Conservation (phyloP, 1,140 invertebrate genomes). For the Vanessa atalanta region DNA sequence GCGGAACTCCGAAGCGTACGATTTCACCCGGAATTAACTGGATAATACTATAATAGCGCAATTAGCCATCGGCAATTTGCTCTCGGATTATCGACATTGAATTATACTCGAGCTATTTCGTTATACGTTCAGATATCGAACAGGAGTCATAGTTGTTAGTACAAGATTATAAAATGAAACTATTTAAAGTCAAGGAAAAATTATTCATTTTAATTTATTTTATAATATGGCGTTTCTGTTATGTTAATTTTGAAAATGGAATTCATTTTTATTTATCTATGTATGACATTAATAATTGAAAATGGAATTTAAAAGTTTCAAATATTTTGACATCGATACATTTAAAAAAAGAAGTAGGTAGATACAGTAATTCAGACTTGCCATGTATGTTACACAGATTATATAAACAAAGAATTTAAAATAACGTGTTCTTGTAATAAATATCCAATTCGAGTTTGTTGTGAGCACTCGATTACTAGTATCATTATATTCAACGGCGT, state of each 20-base stretch:
- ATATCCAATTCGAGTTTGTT: slow-evolving; percentile 44
- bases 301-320: too few relatives aligned
- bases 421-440: slow-evolving; percentile 34
- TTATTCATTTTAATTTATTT: too few relatives aligned
- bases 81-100: slow-evolving; percentile 39
- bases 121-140: slow-evolving; percentile 4
- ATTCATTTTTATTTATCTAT: too few relatives aligned
- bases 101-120: slow-evolving; percentile 31
- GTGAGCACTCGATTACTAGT: slow-evolving; percentile 44
- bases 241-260: too few relatives aligned
- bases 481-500: slow-evolving; percentile 71
- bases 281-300: too few relatives aligned
- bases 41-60: slow-evolving; percentile 74
- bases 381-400: too few relatives aligned
- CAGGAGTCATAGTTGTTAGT: background rate
- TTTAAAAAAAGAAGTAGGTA: too few relatives aligned
- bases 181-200: too few relatives aligned
- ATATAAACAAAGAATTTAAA: background rate
- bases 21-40: slow-evolving; percentile 74
- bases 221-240: too few relatives aligned
- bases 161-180: background rate
- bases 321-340: too few relatives aligned
- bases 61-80: slow-evolving; percentile 70
- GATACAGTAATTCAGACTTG: too few relatives aligned
- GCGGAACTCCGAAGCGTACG: slow-evolving; percentile 39